Evolutionary conservation across 2,113 vertebrate species (phyloP).

Genomic region (Psilopsiagon aurifrons): DNA sequence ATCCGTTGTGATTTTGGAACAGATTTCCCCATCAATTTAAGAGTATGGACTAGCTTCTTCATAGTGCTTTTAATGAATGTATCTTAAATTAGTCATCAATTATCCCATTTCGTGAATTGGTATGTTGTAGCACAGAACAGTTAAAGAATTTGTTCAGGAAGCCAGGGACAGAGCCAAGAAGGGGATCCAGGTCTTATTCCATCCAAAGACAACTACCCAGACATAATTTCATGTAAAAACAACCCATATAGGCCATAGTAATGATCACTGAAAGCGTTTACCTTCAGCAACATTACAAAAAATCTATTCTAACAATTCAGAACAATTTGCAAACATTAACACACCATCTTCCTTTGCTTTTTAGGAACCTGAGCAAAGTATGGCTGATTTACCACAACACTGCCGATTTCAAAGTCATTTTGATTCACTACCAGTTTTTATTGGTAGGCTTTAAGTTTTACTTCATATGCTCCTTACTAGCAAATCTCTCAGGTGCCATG

Average conservation of each 20-base stretch:
- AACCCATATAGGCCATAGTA: background rate
- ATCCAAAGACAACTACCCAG: background rate
- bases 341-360: background rate
- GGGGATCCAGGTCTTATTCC: background rate
- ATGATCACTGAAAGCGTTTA: background rate
- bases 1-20: background rate
- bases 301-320: background rate
- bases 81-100: background rate
- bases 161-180: background rate
- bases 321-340: background rate
- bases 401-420: background rate
- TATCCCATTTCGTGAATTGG: background rate
- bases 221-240: background rate
- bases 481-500: background rate
- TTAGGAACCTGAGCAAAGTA: background rate
- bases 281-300: background rate
- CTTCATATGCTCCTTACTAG: background rate
- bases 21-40: background rate
- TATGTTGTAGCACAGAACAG: background rate
- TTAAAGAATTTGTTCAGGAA: background rate
- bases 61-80: background rate
- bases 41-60: background rate
- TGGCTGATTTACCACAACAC: background rate
- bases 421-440: background rate
- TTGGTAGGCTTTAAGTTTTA: background rate